These are phyloP conservation scores for Prietella phreatophila DNA, from an alignment of 2,113 vertebrate species.

Conservation along the genomic window DNA sequence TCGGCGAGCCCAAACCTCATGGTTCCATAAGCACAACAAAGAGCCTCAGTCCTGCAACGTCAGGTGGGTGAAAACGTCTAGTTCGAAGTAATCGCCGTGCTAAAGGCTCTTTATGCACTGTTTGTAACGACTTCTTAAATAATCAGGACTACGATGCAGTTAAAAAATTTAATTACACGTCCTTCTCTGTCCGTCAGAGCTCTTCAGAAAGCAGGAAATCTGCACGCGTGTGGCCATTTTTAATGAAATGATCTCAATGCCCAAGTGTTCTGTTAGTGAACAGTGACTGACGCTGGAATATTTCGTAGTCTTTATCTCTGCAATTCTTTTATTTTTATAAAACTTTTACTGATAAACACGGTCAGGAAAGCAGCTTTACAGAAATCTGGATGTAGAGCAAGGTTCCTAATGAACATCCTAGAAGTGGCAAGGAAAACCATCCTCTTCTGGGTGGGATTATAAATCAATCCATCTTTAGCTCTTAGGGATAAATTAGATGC, in stretches of 20 bases:
- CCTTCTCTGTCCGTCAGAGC: not conserved
- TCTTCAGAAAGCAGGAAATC: conserved; percentile 20
- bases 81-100: not conserved
- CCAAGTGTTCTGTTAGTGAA: not conserved
- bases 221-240: not conserved
- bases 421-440: not conserved
- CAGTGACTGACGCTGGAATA: not conserved
- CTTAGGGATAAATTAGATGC: not conserved
- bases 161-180: not conserved
- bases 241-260: not conserved
- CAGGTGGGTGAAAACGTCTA: conserved; percentile 71
- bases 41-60: conserved; percentile 85
- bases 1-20: conserved; percentile 76
- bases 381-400: not conserved
- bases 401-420: not conserved
- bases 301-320: not conserved
- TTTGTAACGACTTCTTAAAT: conserved; percentile 20
- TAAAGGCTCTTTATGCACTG: not conserved
- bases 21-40: conserved; percentile 86
- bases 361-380: not conserved
- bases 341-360: not conserved
- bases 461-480: not conserved
- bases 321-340: not conserved
- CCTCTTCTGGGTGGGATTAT: not conserved
- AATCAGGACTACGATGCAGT: conserved; percentile 21